Percentiles rank a stretch among this genome's conserved stretches.
Evolutionary conservation across 1,140 invertebrate genomes (phyloP).

Genomic region (Charaxes varanes): DNA sequence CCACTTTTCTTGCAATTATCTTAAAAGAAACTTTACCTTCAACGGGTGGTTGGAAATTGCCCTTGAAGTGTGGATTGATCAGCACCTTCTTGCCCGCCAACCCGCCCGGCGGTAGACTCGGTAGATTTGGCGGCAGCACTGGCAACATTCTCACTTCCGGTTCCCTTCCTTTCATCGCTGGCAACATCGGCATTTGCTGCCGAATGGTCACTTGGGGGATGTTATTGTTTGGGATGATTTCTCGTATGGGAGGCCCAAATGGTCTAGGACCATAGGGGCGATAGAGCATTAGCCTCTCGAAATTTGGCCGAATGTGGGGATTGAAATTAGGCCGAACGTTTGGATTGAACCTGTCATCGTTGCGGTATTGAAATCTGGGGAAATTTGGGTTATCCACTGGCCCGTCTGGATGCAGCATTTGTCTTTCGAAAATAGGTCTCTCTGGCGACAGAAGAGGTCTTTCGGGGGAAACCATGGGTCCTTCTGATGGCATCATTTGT

Average conservation of each 20-base stretch:
- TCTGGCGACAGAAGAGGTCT: slow-evolving; percentile 1
- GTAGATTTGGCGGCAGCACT: slow-evolving; percentile 43
- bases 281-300: slow-evolving; percentile 36
- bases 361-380: slow-evolving; percentile 27
- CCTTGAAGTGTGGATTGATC: slow-evolving; percentile 66
- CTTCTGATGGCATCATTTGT: slow-evolving; percentile 17
- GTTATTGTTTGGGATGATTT: slow-evolving; percentile 32
- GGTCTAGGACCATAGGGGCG: slow-evolving; percentile 24
- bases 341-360: slow-evolving; percentile 14
- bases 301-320: slow-evolving; percentile 28
- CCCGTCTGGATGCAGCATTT: slow-evolving; percentile 16
- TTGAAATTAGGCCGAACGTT: slow-evolving; percentile 15
- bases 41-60: slow-evolving; percentile 56
- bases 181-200: slow-evolving; percentile 29
- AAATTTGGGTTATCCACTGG: slow-evolving; percentile 21
- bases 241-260: slow-evolving; percentile 25
- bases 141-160: slow-evolving; percentile 61
- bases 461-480: slow-evolving; percentile 18
- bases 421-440: slow-evolving; percentile 4
- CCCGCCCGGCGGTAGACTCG: slow-evolving; percentile 40
- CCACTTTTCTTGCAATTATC: not conserved
- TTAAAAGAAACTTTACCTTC: slow-evolving; percentile 39
- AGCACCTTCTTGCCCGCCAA: slow-evolving; percentile 60
- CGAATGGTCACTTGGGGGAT: slow-evolving; percentile 48
- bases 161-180: slow-evolving; percentile 27